Base-by-base conservation (phyloP, 2,797 vertebrate species). In the Mormyrus hasselquistii region DNA sequence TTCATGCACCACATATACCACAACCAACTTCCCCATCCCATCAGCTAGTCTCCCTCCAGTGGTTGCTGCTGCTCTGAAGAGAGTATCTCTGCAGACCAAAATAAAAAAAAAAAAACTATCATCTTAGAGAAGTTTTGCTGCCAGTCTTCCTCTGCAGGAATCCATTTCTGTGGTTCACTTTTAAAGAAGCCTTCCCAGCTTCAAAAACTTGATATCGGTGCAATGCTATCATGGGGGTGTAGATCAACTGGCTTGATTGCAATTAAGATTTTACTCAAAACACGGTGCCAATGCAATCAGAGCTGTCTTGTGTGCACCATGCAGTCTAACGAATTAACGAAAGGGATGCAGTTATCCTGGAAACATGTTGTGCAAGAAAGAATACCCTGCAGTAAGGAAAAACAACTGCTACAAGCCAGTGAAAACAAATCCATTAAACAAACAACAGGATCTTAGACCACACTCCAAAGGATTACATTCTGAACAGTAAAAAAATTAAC, bases 341-440 rank as follows among this genome's bases (percentile, higher is more conserved):
- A 79, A 79, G 73, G 73, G 73, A 44, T 41, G 16, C 16, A 79
- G 34, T 79, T 44, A 41, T 76, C 14, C 73, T 79, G 73, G 38
- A 79, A 41, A 79, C 12, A 44, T 41, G 38, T 76, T 76, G 38
- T 19, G 73, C 34, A n/a, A 44, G 38, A 79, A 69, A 14, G 29
- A 69, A 69, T 34, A 69, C 25, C 29, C 73, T 79, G 6, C 73
- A 79, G 38, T 41, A 79, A 79, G 12, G 34, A 38, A 79, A 79
- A 76, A 19, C 34, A 76, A 76, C 29, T 16, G 34, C 10, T 34
- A 41, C 16, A 2, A 19, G 73, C 73, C 38, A 79, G 34, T 79
- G 73, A 79, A 79, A 44, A 79, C 73, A 79, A 79, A 44, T 79
- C 34, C 73, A 79, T 79, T 79, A 73, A 73, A 73, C 25, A 29